Conservation (phyloP, 2,113 vertebrate species). For the Pavo muticus region DNA sequence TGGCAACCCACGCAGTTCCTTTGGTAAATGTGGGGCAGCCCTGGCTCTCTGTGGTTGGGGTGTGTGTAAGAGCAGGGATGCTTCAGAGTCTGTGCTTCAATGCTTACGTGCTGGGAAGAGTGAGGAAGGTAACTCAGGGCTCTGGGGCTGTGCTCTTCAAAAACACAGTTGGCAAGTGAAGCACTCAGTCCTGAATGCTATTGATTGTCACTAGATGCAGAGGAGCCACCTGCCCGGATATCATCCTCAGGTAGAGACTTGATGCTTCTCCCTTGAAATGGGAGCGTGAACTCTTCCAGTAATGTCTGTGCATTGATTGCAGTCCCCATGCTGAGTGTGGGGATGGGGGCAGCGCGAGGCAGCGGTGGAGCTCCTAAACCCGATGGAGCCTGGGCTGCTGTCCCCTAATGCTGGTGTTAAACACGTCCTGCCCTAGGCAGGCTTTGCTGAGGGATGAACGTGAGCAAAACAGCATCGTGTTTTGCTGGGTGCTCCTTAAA, state of each 20-base stretch:
- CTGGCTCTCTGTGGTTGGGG: not conserved
- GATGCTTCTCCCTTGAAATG: not conserved
- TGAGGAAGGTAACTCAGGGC: not conserved
- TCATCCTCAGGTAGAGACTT: not conserved
- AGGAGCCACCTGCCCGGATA: not conserved
- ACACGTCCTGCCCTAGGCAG: not conserved
- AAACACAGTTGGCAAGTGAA: not conserved
- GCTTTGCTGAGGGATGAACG: slow-evolving; percentile 17
- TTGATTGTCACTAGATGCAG: not conserved
- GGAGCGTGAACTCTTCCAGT: not conserved
- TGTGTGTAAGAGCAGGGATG: not conserved
- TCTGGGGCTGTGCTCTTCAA: not conserved
- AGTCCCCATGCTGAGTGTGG: not conserved
- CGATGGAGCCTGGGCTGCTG: rapidly evolving
- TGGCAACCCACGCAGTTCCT: not conserved
- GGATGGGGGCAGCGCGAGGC: not conserved
- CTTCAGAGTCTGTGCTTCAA: not conserved
- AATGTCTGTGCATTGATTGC: not conserved
- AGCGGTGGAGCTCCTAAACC: rapidly evolving
- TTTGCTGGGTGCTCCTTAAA: slow-evolving; percentile 12
- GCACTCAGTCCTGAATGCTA: not conserved
- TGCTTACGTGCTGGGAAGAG: not conserved
- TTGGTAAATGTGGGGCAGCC: not conserved
- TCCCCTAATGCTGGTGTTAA: not conserved
- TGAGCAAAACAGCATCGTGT: slow-evolving; percentile 24